A percentile compares a stretch with the other conserved stretches of the same genome.
These are phyloP conservation scores for Melitaea athalia DNA, from an alignment of 2,888 invertebrate species.

Conservation along the genomic window DNA sequence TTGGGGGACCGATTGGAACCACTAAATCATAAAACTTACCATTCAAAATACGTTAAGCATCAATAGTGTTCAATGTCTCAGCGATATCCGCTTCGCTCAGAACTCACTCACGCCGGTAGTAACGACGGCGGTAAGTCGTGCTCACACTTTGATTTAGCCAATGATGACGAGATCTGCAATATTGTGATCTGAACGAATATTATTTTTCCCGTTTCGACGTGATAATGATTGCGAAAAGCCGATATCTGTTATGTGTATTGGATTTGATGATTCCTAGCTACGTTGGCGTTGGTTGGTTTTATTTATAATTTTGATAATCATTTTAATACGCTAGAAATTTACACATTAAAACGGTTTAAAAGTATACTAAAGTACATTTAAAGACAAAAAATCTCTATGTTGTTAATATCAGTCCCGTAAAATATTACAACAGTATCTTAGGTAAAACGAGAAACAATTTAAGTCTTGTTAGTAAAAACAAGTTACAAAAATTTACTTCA, in stretches of 20 bases:
- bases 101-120: not conserved
- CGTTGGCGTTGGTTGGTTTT: not conserved
- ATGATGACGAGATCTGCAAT: conserved; percentile 7
- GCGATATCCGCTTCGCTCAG: not conserved
- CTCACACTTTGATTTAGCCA: conserved; percentile 4
- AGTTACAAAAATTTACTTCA: too few species aligned
- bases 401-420: too few species aligned
- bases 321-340: too few species aligned
- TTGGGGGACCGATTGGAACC: too few species aligned
- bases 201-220: conserved; percentile 4
- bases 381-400: too few species aligned
- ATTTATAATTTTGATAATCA: too few species aligned
- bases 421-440: too few species aligned
- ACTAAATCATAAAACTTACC: too few species aligned
- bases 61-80: not conserved
- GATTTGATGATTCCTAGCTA: not conserved
- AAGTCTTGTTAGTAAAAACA: too few species aligned
- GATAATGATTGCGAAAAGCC: not conserved
- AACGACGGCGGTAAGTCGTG: not conserved
- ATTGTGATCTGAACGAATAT: conserved; percentile 5
- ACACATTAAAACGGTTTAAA: too few species aligned
- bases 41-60: not conserved
- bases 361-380: too few species aligned
- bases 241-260: not conserved
- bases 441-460: too few species aligned